Conservation (phyloP, 2,113 vertebrate genomes). For the Gymnocephalus cernua region DNA sequence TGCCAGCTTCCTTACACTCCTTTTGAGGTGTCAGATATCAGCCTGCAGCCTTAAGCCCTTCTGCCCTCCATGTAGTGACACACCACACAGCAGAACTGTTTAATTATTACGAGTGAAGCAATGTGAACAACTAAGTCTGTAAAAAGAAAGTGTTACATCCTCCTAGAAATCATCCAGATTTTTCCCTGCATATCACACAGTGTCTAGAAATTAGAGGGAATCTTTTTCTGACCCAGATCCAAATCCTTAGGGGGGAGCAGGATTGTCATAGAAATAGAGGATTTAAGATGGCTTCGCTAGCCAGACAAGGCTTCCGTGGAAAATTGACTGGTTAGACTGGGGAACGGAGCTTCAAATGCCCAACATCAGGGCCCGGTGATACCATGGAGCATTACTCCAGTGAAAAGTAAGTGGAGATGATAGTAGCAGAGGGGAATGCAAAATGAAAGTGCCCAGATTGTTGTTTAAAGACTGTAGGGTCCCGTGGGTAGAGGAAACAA, state of each 20-base stretch:
- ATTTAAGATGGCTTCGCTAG: slow-evolving; percentile 31
- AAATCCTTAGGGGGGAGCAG: slow-evolving; percentile 26
- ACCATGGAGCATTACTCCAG: neutral
- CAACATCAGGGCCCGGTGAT: slow-evolving; percentile 4
- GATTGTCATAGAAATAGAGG: slow-evolving; percentile 43
- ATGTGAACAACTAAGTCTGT: neutral
- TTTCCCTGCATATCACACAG: neutral
- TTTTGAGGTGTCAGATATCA: slow-evolving; percentile 40
- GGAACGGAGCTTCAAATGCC: slow-evolving; percentile 20
- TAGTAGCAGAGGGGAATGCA: neutral
- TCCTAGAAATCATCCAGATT: slow-evolving; percentile 5
- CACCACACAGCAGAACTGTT: neutral
- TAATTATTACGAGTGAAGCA: neutral
- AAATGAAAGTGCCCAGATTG: slow-evolving; percentile 35
- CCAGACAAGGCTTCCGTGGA: slow-evolving; percentile 39
- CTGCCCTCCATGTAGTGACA: slow-evolving; percentile 18
- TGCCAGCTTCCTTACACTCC: slow-evolving; percentile 31
- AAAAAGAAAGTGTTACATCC: neutral
- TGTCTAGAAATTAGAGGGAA: slow-evolving; percentile 21
- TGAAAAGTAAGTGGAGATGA: slow-evolving; percentile 7
- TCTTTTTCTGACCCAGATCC: slow-evolving; percentile 49
- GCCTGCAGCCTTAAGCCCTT: slow-evolving; percentile 18
- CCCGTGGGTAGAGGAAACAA: slow-evolving; percentile 44
- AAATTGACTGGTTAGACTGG: slow-evolving; percentile 25
- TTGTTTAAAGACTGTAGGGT: slow-evolving; percentile 50